These are phyloP conservation scores for Euura lappo DNA, from an alignment of 1,140 invertebrate species.

Conservation along the genomic window DNA sequence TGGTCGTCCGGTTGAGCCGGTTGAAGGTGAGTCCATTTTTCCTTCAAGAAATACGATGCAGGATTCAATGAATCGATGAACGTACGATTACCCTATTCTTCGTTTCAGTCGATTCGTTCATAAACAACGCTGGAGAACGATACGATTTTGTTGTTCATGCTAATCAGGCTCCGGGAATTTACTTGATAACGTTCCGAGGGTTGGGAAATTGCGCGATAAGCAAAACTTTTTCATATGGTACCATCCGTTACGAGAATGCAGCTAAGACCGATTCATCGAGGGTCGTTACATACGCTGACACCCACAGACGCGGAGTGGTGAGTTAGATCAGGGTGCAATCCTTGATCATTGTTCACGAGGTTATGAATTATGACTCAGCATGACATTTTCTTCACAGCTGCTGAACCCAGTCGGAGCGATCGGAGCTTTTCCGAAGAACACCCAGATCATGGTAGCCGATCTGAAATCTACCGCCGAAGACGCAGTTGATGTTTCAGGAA, in stretches of 20 bases:
- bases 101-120: constrained; percentile 34
- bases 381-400: constrained; percentile 9
- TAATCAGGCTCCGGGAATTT: constrained; percentile 57
- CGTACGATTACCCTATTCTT: too few relatives aligned
- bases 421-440: too few relatives aligned
- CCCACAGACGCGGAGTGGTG: too few relatives aligned
- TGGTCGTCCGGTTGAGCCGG: constrained; percentile 62
- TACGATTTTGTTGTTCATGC: constrained; percentile 67
- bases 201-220: constrained; percentile 52
- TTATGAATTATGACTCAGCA: neutral
- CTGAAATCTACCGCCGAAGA: too few relatives aligned
- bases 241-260: too few relatives aligned
- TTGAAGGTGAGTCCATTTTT: constrained; percentile 33
- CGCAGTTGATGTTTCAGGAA: too few relatives aligned
- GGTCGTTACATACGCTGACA: too few relatives aligned
- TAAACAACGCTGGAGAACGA: constrained; percentile 63
- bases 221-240: too few relatives aligned
- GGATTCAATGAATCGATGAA: constrained; percentile 60
- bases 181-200: constrained; percentile 63
- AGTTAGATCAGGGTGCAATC: neutral
- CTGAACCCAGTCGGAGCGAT: too few relatives aligned
- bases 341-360: neutral
- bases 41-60: neutral
- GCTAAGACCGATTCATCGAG: too few relatives aligned
- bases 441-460: too few relatives aligned